These are phyloP conservation scores for Fukomys damarensis DNA, from an alignment of 2,113 vertebrate genomes.

Conservation along the genomic window DNA sequence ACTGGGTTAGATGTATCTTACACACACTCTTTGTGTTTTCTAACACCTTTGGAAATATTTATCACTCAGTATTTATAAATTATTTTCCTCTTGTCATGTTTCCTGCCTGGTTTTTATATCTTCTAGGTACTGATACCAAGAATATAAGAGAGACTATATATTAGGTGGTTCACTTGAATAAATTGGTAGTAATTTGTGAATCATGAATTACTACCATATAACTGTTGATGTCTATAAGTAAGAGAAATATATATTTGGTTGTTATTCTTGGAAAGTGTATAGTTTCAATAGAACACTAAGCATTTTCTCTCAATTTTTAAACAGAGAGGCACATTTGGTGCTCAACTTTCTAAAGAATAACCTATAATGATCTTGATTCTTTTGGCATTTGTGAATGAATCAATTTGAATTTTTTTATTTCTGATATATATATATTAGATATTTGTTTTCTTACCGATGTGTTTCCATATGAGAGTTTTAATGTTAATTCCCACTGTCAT, in stretches of 20 bases:
- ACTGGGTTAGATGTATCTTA: background rate
- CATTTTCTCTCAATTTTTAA: background rate
- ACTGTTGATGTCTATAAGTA: background rate
- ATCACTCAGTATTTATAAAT: background rate
- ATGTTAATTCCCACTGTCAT: conserved; percentile 44
- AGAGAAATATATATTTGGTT: background rate
- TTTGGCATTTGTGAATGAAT: background rate
- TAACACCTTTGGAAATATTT: background rate
- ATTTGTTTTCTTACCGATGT: conserved; percentile 45
- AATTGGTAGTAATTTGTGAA: background rate
- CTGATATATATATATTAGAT: background rate
- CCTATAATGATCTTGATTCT: background rate
- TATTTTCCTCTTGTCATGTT: background rate
- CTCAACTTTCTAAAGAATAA: background rate
- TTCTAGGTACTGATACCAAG: background rate
- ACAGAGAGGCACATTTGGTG: background rate
- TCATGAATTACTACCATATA: background rate
- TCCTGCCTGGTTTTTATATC: background rate
- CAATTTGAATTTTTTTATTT: background rate
- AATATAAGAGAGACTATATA: background rate
- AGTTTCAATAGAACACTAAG: background rate
- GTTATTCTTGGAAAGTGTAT: background rate
- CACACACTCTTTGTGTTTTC: background rate
- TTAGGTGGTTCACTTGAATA: background rate
- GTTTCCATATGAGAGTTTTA: background rate